These are phyloP conservation scores for Zosterops pallidus DNA, from an alignment of 2,113 vertebrate species.

Conservation along the genomic window DNA sequence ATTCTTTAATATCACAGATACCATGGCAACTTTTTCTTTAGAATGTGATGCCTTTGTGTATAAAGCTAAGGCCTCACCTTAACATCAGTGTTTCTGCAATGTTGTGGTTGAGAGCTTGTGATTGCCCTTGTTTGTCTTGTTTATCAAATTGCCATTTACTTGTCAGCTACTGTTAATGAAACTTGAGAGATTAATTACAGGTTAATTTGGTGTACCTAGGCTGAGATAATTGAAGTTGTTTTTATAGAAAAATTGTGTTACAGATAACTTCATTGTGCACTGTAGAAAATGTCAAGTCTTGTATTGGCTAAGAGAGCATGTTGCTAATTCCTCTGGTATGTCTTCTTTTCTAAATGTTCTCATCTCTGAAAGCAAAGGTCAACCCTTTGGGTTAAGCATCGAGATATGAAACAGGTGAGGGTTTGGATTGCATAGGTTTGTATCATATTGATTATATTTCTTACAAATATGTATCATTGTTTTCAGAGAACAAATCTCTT, in stretches of 20 bases:
- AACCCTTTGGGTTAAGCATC: not conserved
- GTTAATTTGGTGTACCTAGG: not conserved
- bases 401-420: not conserved
- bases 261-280: not conserved
- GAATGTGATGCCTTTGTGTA: not conserved
- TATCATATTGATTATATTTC: not conserved
- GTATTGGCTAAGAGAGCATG: not conserved
- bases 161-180: not conserved
- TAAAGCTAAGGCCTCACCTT: not conserved
- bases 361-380: not conserved
- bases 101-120: not conserved
- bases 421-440: not conserved
- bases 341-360: not conserved
- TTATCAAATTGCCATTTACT: not conserved
- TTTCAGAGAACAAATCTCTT: not conserved
- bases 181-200: not conserved
- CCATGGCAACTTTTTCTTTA: not conserved
- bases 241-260: not conserved
- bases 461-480: not conserved
- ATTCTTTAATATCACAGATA: not conserved
- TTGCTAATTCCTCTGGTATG: not conserved
- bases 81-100: not conserved
- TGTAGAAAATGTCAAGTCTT: not conserved
- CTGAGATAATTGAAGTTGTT: not conserved
- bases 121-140: not conserved